Evolutionary conservation across 2,113 vertebrate genomes (phyloP), one percentile per base, ranked within the genome.

Genomic region (Mixornis gularis): DNA sequence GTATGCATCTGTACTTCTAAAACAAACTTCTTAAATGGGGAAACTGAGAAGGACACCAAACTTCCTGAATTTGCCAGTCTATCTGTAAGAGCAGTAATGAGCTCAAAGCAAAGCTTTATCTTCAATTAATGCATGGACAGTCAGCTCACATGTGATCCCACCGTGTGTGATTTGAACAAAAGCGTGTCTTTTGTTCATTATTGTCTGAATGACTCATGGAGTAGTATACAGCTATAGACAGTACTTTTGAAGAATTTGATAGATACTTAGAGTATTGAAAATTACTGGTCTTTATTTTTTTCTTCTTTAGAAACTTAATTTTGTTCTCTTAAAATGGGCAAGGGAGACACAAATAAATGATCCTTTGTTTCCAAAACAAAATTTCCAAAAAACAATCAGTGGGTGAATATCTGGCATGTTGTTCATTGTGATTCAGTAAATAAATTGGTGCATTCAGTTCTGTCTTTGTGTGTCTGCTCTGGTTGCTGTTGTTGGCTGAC

Each of bases 111-210:
- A 86, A 90, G 63, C 78, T 92, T 95, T 94, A 80, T 85, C 30
- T 94, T 92, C 53, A 86, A 3, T 94, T 95, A 95, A 64, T 9
- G 32, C 17, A 6, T 32, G 64, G 71, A 94, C 46, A 56, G 77
- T 83, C 70, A 73, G 65, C 86, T 95, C 88, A 46, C 29, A 12
- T 85, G 49, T 82, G 89, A 89, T 94, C 58, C 30, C 58, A n/a
- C 60, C 77, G 51, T 87, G 71, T 10, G 44, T 85, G 59, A 93
- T 79, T 92, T 72, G 68, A 94, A 95, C 85, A 96, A 95, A 96
- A 92, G 59, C 40, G 7, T 73, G 41, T 77, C 32, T 87, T 66
- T 83, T 89, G 27, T 84, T 97, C 69, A 19, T 89, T 83, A 73
- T 91, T 92, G 58, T 52, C 68, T 81, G 83, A 94, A 82, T 92